Percentiles rank a stretch among this genome's conserved stretches.
Evolutionary conservation across 2,797 vertebrate species (phyloP).

Genomic region (Galagoides demidoff): DNA sequence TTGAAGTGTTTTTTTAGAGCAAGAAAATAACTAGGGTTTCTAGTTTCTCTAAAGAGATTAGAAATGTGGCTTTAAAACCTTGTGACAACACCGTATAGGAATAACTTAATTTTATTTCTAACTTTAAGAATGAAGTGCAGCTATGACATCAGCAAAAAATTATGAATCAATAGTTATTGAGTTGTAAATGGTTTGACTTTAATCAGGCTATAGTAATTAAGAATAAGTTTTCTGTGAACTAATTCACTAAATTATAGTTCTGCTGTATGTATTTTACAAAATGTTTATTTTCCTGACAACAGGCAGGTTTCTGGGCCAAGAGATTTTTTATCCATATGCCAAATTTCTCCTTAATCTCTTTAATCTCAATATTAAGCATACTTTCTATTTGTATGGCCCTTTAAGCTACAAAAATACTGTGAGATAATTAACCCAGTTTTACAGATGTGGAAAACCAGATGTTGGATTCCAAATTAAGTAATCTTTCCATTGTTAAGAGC

Average conservation of each 20-base stretch:
- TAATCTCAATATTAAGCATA: constrained; percentile 9
- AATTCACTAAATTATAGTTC: not conserved
- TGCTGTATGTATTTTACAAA: not conserved
- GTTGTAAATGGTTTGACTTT: not conserved
- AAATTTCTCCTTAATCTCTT: not conserved
- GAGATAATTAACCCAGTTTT: not conserved
- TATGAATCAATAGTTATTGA: not conserved
- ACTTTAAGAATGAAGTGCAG: constrained; percentile 48
- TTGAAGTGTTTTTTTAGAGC: constrained; percentile 65
- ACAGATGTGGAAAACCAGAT: not conserved
- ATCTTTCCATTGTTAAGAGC: not conserved
- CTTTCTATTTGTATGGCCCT: not conserved
- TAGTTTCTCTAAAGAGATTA: constrained; percentile 54
- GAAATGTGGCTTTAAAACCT: constrained; percentile 50
- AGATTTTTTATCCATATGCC: not conserved
- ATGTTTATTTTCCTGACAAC: not conserved
- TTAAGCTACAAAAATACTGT: not conserved
- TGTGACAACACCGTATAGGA: constrained; percentile 27
- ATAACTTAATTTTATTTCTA: constrained; percentile 56
- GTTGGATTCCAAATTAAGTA: not conserved
- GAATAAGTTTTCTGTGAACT: constrained; percentile 4
- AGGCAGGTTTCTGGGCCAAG: constrained; percentile 19
- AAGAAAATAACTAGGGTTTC: constrained; percentile 61
- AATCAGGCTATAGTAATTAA: not conserved
- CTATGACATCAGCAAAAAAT: not conserved